Conservation (phyloP, 2,113 vertebrate genomes). For the Thunnus maccoyii region DNA sequence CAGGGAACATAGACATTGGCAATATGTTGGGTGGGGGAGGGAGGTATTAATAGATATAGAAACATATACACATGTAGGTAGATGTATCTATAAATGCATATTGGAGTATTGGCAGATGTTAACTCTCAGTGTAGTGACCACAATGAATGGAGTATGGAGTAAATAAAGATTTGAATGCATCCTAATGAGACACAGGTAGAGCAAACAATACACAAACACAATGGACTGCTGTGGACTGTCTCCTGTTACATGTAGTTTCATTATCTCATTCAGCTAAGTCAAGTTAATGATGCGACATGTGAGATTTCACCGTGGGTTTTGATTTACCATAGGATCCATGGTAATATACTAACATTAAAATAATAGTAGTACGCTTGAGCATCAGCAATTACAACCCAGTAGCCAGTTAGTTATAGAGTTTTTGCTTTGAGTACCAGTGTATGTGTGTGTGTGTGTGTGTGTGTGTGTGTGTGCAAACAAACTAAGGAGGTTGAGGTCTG, state of each 20-base stretch:
- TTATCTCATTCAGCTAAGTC: not conserved
- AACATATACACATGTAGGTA: not conserved
- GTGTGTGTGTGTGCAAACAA: not conserved
- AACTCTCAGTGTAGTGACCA: not conserved
- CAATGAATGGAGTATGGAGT: not conserved
- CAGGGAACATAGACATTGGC: too few species aligned
- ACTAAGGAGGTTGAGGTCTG: not conserved
- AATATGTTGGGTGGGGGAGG: too few species aligned
- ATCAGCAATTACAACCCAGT: not conserved
- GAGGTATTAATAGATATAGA: not conserved
- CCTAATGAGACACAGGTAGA: not conserved
- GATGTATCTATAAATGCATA: not conserved
- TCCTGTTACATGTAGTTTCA: slow-evolving; percentile 26
- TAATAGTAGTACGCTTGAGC: not conserved
- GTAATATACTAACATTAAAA: not conserved
- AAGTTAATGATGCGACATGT: not conserved
- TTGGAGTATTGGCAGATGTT: not conserved
- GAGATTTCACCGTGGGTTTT: not conserved
- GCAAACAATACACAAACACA: slow-evolving; percentile 8
- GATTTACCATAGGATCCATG: not conserved
- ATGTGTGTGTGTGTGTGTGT: not conserved
- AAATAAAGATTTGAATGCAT: not conserved
- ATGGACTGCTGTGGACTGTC: not conserved
- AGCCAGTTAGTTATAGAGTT: not conserved
- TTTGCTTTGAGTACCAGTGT: not conserved